A percentile compares a stretch with the other conserved stretches of the same genome.
These are phyloP conservation scores for Amphibalanus amphitrite DNA, from an alignment of 1,140 invertebrate species.

Conservation along the genomic window DNA sequence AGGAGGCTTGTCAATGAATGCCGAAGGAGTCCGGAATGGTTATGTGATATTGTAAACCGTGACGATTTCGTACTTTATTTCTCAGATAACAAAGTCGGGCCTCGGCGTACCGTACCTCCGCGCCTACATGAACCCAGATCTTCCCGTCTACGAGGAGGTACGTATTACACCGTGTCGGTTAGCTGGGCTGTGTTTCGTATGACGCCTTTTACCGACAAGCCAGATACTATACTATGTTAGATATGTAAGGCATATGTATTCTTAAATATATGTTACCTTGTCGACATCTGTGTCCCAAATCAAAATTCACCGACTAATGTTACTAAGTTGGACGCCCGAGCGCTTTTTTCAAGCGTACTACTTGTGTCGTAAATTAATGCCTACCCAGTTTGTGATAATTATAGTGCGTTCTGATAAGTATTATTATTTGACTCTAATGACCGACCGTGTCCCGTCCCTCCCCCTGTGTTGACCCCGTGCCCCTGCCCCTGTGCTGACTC, in stretches of 20 bases:
- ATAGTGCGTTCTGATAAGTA: not conserved
- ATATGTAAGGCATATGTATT: no score
- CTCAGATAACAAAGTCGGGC: not conserved
- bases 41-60: not conserved
- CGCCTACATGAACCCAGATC: not conserved
- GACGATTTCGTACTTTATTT: not conserved
- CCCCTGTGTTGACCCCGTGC: no score
- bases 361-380: no score
- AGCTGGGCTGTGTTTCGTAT: not conserved
- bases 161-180: not conserved
- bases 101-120: not conserved
- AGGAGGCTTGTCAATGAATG: not conserved
- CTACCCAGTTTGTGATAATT: not conserved
- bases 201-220: not conserved
- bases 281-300: not conserved
- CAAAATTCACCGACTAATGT: no score
- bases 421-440: not conserved
- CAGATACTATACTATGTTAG: no score
- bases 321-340: no score
- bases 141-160: not conserved
- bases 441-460: not conserved
- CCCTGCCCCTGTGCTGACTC: no score
- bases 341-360: no score
- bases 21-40: not conserved
- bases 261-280: no score